Conservation (phyloP, 2,797 vertebrate genomes). For the Psittacula derbiana region DNA sequence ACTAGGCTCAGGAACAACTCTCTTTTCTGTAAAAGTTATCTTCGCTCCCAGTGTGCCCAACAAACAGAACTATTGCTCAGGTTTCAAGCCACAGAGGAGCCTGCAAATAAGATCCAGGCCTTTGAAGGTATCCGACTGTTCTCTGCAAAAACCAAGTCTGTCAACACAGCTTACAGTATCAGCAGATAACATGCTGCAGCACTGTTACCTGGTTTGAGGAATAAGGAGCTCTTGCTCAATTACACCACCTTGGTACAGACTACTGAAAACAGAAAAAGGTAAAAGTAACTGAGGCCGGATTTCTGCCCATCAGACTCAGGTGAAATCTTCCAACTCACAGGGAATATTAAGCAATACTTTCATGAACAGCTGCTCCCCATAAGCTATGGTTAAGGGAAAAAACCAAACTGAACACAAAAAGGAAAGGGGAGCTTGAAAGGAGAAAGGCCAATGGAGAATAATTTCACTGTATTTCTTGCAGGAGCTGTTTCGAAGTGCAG, state of each 20-base stretch:
- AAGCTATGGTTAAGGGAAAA: not conserved
- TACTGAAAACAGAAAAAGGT: not conserved
- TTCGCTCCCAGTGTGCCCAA: accelerated
- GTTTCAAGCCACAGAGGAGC: not conserved
- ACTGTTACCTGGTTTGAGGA: not conserved
- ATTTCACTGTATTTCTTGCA: not conserved
- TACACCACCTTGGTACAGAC: not conserved
- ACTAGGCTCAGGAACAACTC: not conserved
- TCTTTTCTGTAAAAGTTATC: not conserved
- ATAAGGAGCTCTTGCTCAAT: not conserved
- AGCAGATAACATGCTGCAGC: not conserved
- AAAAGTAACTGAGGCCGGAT: not conserved
- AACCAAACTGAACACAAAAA: not conserved
- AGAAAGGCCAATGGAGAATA: not conserved
- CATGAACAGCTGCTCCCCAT: not conserved
- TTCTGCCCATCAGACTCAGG: not conserved
- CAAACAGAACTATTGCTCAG: not conserved
- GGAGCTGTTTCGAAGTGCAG: not conserved
- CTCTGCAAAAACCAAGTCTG: not conserved
- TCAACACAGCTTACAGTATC: not conserved
- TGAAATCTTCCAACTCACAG: not conserved
- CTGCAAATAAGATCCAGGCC: not conserved
- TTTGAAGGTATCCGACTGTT: not conserved
- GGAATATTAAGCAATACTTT: not conserved
- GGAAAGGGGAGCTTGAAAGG: not conserved